phyloP scores from a whole-genome alignment of 2,797 vertebrate genomes.

The Kryptopterus vitreolus region DNA sequence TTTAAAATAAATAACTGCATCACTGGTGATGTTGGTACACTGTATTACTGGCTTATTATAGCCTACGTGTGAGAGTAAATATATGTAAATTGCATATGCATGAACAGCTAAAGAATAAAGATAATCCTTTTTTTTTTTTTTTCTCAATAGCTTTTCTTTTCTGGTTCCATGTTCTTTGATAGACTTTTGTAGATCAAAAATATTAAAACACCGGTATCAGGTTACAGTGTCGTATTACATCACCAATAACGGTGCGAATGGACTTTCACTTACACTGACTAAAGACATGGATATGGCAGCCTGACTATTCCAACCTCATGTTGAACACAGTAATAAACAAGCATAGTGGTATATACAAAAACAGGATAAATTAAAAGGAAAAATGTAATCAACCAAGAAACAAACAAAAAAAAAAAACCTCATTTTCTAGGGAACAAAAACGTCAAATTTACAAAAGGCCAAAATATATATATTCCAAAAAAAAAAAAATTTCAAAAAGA shows the following conservation, averaged over 20 bases:
- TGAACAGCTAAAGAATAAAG: not conserved
- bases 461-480: constrained; percentile 21
- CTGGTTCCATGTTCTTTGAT: not conserved
- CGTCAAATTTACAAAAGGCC: constrained; percentile 27
- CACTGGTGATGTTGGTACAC: not conserved
- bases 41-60: constrained; percentile 5
- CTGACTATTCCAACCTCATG: constrained; percentile 1
- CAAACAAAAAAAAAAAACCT: constrained; percentile 9
- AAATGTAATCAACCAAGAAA: constrained; percentile 12
- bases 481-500: not conserved
- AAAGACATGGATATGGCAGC: constrained; percentile 1
- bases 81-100: constrained; percentile 25
- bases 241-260: constrained; percentile 1
- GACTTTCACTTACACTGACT: constrained; percentile 14
- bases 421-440: not conserved
- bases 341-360: constrained; percentile 43
- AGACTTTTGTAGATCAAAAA: constrained; percentile 19
- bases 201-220: constrained; percentile 14
- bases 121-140: constrained; percentile 1
- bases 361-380: not conserved
- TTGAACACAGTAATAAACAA: constrained; percentile 31
- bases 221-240: constrained; percentile 24
- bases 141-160: constrained; percentile 4
- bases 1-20: constrained; percentile 29
- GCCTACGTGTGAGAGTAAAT: constrained; percentile 1